Conservation (phyloP, 2,113 vertebrate genomes). For the Polyodon spathula region DNA sequence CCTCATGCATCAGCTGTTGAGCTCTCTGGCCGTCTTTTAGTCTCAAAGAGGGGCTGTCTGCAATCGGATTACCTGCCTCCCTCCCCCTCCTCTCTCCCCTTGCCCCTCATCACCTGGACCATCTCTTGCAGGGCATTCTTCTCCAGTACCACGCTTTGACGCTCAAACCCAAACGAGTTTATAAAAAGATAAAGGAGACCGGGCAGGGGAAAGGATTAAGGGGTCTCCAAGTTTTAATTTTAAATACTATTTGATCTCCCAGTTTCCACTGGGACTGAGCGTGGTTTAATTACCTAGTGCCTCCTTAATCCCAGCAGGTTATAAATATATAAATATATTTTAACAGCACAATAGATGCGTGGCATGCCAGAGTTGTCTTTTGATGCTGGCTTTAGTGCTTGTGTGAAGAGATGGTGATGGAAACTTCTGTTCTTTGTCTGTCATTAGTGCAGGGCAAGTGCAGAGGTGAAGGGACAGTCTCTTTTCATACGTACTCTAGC, state of each 20-base stretch:
- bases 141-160: too few species aligned
- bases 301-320: conserved; percentile 43
- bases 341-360: conserved; percentile 46
- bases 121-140: conserved; percentile 24
- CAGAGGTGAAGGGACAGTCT: too few species aligned
- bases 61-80: conserved; percentile 47
- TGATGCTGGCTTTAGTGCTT: conserved; percentile 1
- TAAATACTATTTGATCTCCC: conserved; percentile 49
- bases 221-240: conserved; percentile 52
- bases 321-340: conserved; percentile 42
- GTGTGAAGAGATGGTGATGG: not conserved
- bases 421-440: not conserved
- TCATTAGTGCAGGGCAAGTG: too few species aligned
- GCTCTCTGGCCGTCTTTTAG: conserved; percentile 30
- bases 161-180: conserved; percentile 39
- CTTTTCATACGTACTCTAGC: too few species aligned
- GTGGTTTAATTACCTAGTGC: conserved; percentile 44
- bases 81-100: conserved; percentile 12
- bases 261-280: conserved; percentile 35
- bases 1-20: conserved; percentile 49
- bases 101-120: conserved; percentile 42
- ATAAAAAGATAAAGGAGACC: conserved; percentile 52
- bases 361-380: conserved; percentile 34
- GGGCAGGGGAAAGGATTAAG: conserved; percentile 41
- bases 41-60: conserved; percentile 53